A percentile compares a stretch with the other conserved stretches of the same genome.
Conservation (phyloP, 1,140 invertebrate species). For the Ceratina australensis region DNA sequence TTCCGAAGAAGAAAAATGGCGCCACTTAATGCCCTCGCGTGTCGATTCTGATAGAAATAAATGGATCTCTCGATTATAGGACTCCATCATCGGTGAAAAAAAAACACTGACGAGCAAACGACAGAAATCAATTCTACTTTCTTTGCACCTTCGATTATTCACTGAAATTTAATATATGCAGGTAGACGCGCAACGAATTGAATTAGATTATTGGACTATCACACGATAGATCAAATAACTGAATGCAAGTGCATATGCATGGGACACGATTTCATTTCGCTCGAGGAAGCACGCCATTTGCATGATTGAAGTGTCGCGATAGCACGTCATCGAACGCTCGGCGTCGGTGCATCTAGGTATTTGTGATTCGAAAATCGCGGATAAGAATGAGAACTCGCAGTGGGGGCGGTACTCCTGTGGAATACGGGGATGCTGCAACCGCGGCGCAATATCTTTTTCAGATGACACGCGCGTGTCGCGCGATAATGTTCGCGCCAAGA, state of each 20-base stretch:
- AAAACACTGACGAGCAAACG: not conserved
- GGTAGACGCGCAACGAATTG: no score
- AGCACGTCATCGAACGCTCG: not conserved
- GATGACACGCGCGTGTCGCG: conserved; percentile 12
- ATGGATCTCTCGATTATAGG: not conserved
- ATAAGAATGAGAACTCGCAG: not conserved
- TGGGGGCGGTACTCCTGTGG: not conserved
- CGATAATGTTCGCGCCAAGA: conserved; percentile 22
- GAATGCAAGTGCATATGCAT: not conserved
- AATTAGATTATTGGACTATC: not conserved
- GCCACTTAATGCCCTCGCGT: conserved; percentile 18
- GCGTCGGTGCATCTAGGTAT: not conserved
- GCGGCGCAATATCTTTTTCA: conserved; percentile 1
- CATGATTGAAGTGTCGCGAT: conserved; percentile 4
- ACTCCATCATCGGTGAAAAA: not conserved
- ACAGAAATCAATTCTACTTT: not conserved
- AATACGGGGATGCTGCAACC: not conserved
- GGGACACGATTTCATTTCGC: not conserved
- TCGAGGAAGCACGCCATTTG: not conserved
- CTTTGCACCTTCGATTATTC: not conserved
- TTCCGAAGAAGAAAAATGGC: conserved; percentile 17
- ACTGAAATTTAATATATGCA: no score
- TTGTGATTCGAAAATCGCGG: not conserved
- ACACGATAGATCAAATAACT: not conserved
- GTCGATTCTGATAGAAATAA: conserved; percentile 31